phyloP scores from a whole-genome alignment of 2,113 vertebrate species.

The Charina bottae region DNA sequence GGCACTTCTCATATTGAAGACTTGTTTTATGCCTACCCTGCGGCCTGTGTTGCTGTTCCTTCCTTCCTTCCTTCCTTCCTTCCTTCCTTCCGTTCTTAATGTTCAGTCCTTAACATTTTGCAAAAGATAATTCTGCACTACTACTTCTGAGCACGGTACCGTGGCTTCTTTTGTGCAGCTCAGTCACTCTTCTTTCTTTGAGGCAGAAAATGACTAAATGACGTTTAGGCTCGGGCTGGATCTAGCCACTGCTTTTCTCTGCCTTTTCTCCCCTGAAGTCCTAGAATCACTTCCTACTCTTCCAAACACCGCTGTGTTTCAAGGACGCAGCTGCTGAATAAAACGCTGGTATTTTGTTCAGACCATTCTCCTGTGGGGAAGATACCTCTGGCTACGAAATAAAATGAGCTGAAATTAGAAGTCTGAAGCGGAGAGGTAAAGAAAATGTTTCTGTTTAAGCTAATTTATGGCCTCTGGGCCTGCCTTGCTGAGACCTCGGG shows the following conservation, averaged over 20 bases:
- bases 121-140: background rate
- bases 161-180: background rate
- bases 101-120: background rate
- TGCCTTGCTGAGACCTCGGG: background rate
- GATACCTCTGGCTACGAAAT: background rate
- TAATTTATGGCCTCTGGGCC: background rate
- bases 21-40: background rate
- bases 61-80: background rate
- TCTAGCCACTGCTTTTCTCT: no score
- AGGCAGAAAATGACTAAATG: background rate
- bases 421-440: background rate
- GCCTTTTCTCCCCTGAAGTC: background rate
- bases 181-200: background rate
- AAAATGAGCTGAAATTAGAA: background rate
- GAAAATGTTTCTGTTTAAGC: background rate
- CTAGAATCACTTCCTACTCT: rapidly evolving
- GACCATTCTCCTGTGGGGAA: background rate
- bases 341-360: background rate
- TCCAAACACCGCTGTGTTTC: background rate
- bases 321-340: background rate
- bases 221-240: no score
- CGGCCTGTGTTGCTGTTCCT: background rate
- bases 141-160: background rate
- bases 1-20: background rate
- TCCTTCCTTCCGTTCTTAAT: background rate